A percentile compares a stretch with the other conserved stretches of the same genome.
Evolutionary conservation across 1,140 invertebrate genomes (phyloP).

Genomic region (Pachypeltis micranthus): DNA sequence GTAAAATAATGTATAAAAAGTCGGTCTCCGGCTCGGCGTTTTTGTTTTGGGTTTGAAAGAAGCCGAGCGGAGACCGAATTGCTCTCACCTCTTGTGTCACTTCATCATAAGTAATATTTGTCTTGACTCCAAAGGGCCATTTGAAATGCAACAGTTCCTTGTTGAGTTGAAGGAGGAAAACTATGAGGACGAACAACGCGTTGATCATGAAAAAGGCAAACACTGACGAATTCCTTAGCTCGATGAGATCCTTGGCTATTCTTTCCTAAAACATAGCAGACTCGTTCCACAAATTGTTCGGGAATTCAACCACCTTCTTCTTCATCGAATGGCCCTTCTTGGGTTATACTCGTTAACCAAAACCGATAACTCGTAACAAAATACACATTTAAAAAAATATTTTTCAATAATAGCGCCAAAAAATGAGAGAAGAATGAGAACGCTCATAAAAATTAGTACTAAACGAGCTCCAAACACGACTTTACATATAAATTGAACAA

Average conservation of each 20-base stretch:
- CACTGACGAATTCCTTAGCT: constrained; percentile 83
- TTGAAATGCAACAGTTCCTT: constrained; percentile 87
- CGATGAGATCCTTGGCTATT: constrained; percentile 80
- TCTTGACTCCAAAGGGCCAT: constrained; percentile 87
- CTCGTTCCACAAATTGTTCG: constrained; percentile 10
- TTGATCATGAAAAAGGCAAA: constrained; percentile 98
- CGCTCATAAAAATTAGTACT: too few species aligned
- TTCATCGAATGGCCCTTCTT: too few species aligned
- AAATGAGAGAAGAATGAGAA: too few species aligned
- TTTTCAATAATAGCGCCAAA: too few species aligned
- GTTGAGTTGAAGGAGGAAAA: constrained; percentile 92
- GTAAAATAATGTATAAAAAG: constrained; percentile 10
- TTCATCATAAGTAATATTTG: constrained; percentile 83
- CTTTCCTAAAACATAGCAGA: constrained; percentile 51
- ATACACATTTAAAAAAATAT: too few species aligned
- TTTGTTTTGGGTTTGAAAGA: background rate
- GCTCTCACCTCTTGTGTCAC: constrained; percentile 71
- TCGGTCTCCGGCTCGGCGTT: background rate
- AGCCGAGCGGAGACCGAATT: constrained; percentile 16
- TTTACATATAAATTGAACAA: too few species aligned
- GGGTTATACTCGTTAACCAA: too few species aligned
- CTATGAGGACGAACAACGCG: constrained; percentile 93
- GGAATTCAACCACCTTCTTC: too few species aligned
- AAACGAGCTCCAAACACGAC: too few species aligned
- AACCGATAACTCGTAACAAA: too few species aligned